These are phyloP conservation scores for Dromiciops gliroides DNA, from an alignment of 2,113 vertebrate genomes.

Conservation along the genomic window DNA sequence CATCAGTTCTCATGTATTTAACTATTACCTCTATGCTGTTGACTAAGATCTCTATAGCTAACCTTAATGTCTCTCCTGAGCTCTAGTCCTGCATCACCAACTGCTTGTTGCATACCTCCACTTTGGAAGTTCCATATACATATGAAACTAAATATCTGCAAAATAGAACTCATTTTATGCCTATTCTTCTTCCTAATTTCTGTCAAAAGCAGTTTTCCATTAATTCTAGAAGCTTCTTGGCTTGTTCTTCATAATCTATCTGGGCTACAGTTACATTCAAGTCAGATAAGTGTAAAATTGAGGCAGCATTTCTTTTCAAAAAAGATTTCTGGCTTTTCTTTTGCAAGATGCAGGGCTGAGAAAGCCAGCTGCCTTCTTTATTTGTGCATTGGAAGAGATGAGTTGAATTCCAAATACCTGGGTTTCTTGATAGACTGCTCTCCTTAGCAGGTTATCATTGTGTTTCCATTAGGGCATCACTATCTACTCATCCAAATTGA, in stretches of 20 bases:
- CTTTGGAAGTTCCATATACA: not conserved
- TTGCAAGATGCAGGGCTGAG: not conserved
- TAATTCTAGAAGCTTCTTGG: not conserved
- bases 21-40: not conserved
- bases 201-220: not conserved
- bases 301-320: not conserved
- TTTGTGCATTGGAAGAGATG: not conserved
- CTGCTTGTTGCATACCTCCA: not conserved
- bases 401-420: not conserved
- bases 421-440: not conserved
- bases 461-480: not conserved
- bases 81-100: too few relatives aligned
- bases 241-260: not conserved
- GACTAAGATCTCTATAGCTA: not conserved
- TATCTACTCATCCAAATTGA: not conserved
- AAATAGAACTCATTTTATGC: not conserved
- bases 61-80: not conserved
- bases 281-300: not conserved
- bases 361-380: not conserved
- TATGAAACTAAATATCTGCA: not conserved
- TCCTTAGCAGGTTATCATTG: not conserved
- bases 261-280: not conserved
- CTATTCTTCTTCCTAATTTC: not conserved
- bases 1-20: not conserved
- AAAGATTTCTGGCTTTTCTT: not conserved